Conservation (phyloP, 2,113 vertebrate genomes). For the Apodemus speciosus region DNA sequence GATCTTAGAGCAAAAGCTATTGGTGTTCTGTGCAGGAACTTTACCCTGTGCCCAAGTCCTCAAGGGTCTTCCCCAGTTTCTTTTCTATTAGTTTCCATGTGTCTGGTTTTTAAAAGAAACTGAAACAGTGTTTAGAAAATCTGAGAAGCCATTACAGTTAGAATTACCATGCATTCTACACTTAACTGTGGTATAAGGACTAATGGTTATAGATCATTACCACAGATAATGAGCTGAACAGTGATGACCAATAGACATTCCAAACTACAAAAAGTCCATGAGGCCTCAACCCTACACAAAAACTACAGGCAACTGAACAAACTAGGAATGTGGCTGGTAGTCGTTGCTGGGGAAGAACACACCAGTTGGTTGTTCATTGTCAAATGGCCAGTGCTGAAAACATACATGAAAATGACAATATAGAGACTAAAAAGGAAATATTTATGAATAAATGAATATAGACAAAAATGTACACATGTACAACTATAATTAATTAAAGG, state of each 20-base stretch:
- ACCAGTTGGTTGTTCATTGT: background rate
- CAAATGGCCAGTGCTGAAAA: background rate
- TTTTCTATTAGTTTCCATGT: no score
- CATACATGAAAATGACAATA: background rate
- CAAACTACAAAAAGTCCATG: background rate
- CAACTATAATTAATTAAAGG: background rate
- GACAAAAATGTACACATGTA: background rate
- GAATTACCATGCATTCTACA: background rate
- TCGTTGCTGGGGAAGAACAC: background rate
- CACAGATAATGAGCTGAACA: background rate
- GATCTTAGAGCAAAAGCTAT: no score
- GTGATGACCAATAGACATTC: background rate
- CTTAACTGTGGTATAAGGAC: background rate
- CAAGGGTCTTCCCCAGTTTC: no score
- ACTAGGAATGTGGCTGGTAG: background rate
- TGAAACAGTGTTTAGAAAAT: background rate
- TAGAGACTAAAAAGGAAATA: background rate
- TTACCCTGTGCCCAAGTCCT: no score
- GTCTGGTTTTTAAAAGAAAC: background rate
- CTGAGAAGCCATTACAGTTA: background rate
- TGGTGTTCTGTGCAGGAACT: no score
- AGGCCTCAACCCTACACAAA: background rate
- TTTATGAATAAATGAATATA: background rate
- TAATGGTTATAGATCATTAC: background rate
- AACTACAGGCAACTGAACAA: background rate